A percentile compares a stretch with the other conserved stretches of the same genome.
Conservation (phyloP, 92 coral and sea anemone genomes). For the Epizoanthus ramosus region DNA sequence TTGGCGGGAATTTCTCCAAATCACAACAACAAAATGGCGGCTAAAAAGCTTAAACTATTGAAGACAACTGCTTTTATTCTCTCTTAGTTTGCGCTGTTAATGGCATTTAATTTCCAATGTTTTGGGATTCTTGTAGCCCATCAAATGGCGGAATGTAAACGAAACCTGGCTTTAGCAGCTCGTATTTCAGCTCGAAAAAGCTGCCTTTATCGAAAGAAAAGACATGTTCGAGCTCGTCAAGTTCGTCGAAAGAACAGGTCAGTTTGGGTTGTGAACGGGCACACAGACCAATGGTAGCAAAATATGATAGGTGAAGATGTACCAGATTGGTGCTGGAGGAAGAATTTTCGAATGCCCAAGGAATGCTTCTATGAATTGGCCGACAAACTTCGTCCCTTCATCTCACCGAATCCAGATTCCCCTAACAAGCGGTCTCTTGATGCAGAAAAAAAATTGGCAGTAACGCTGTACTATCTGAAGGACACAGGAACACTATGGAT, state of each 20-base stretch:
- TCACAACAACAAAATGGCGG: constrained; percentile 17
- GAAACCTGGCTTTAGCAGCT: constrained; percentile 48
- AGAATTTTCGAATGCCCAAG: constrained; percentile 51
- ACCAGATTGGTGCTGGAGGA: constrained; percentile 52
- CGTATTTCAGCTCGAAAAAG: constrained; percentile 36
- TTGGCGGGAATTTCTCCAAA: no score
- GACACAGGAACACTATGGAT: constrained; percentile 62
- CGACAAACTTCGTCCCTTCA: constrained; percentile 33
- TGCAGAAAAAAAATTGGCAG: constrained; percentile 55
- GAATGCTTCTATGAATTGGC: constrained; percentile 41
- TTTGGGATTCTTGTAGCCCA: constrained; percentile 44
- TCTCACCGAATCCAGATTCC: constrained; percentile 33
- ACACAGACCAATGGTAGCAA: constrained; percentile 55
- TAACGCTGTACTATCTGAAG: constrained; percentile 49
- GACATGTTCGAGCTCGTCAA: constrained; percentile 36
- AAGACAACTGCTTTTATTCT: constrained; percentile 16
- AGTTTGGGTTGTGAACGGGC: constrained; percentile 48
- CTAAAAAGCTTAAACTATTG: constrained; percentile 1
- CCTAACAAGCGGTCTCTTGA: constrained; percentile 52
- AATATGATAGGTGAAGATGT: constrained; percentile 45
- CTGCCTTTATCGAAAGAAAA: constrained; percentile 32
- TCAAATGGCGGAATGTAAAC: constrained; percentile 42
- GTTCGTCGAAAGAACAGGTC: constrained; percentile 45
- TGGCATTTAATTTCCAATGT: constrained; percentile 16
- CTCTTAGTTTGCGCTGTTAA: constrained; percentile 8